Percentiles rank a stretch among this genome's conserved stretches.
Conservation (phyloP, 2,888 invertebrate species). For the Frankliniella intonsa region DNA sequence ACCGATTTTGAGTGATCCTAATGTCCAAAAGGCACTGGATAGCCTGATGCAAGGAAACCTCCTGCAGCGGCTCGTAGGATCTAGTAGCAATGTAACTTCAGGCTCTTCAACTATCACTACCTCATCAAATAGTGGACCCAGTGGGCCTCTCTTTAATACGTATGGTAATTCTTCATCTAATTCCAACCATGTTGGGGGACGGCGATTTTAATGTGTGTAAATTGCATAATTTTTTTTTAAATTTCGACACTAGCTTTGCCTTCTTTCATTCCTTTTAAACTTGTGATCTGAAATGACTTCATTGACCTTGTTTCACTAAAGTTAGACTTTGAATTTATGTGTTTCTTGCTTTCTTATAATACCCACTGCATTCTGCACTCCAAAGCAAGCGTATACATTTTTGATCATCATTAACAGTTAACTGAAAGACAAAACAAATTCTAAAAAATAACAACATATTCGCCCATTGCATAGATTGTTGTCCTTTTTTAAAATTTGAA, state of each 20-base stretch:
- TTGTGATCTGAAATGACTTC: too few relatives aligned
- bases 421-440: too few relatives aligned
- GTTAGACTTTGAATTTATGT: too few relatives aligned
- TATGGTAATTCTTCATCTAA: neutral
- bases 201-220: neutral
- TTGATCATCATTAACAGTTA: too few relatives aligned
- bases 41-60: slow-evolving; percentile 54
- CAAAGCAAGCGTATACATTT: too few relatives aligned
- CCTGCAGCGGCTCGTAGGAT: neutral
- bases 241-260: neutral
- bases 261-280: neutral
- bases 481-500: too few relatives aligned
- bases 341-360: too few relatives aligned
- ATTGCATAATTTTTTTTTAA: neutral
- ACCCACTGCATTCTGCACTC: too few relatives aligned
- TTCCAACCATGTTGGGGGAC: neutral
- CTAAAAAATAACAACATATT: too few relatives aligned
- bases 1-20: slow-evolving; percentile 67
- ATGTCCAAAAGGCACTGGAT: slow-evolving; percentile 74
- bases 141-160: neutral
- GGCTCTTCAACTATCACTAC: neutral
- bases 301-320: too few relatives aligned
- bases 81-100: neutral
- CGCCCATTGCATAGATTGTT: too few relatives aligned
- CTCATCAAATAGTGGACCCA: neutral